Conservation (phyloP, 2,888 invertebrate species). For the Luperina nickerlii region DNA sequence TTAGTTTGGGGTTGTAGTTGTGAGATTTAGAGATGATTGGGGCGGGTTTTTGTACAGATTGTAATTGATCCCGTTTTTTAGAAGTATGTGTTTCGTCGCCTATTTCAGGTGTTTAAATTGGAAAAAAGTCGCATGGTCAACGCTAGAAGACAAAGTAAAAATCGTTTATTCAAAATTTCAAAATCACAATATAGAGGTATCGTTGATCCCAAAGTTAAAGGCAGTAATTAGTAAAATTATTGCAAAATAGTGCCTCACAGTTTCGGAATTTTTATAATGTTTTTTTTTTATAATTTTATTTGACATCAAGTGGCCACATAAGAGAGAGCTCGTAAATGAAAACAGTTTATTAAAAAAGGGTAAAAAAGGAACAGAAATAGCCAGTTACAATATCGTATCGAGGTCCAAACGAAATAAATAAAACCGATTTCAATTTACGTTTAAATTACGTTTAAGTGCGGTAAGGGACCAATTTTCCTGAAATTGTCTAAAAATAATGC, state of each 20-base stretch:
- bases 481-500: not conserved
- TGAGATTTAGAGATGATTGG: not conserved
- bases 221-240: not conserved
- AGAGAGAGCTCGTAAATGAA: not conserved
- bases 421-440: no score
- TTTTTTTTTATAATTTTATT: not conserved
- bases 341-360: not conserved
- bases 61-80: no score
- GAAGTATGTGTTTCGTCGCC: not conserved
- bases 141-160: not conserved
- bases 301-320: not conserved
- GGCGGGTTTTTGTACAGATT: not conserved
- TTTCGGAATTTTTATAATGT: not conserved
- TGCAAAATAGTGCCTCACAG: not conserved
- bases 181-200: not conserved
- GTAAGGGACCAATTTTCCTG: no score
- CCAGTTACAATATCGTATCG: not conserved
- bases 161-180: not conserved
- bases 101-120: not conserved
- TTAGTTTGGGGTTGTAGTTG: constrained; percentile 2
- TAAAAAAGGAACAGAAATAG: not conserved
- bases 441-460: no score
- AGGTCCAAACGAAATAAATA: not conserved
- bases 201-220: no score
- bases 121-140: not conserved